These are phyloP conservation scores for Drosophila obscura DNA, from an alignment of 1,140 invertebrate genomes.

Conservation along the genomic window DNA sequence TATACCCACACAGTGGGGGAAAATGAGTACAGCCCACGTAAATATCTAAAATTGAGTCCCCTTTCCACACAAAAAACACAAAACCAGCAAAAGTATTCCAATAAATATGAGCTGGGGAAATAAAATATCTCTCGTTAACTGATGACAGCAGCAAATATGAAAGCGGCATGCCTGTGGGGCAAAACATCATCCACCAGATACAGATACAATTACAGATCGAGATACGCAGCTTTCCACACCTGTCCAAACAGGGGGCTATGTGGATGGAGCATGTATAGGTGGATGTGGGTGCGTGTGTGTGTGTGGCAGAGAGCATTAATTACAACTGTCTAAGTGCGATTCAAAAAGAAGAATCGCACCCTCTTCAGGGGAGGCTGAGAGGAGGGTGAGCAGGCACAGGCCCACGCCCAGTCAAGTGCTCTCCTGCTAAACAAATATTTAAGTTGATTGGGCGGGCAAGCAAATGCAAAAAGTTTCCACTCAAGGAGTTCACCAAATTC, in stretches of 20 bases:
- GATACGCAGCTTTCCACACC: constrained; percentile 1
- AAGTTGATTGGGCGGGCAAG: constrained; percentile 71
- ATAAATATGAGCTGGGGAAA: constrained; percentile 44
- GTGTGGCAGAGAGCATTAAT: constrained; percentile 45
- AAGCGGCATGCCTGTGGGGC: constrained; percentile 26
- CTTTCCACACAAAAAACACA: neutral
- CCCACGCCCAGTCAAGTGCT: constrained; percentile 32
- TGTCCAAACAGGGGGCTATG: neutral
- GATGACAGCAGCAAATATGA: constrained; percentile 65
- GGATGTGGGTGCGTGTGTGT: too few species aligned
- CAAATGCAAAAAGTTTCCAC: constrained; percentile 80
- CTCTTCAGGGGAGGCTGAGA: constrained; percentile 9
- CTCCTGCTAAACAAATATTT: constrained; percentile 71
- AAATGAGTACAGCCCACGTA: constrained; percentile 23
- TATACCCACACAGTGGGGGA: constrained; percentile 18
- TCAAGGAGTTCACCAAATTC: constrained; percentile 79
- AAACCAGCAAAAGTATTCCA: neutral
- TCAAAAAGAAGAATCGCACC: neutral
- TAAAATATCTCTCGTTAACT: constrained; percentile 68
- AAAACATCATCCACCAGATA: constrained; percentile 13
- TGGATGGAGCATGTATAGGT: neutral
- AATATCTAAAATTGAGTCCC: constrained; percentile 43
- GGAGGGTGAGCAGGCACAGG: too few species aligned
- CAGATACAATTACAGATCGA: constrained; percentile 20
- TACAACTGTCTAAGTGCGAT: constrained; percentile 47